phyloP scores from a whole-genome alignment of 2,888 invertebrate species.

The Globia sparganii region DNA sequence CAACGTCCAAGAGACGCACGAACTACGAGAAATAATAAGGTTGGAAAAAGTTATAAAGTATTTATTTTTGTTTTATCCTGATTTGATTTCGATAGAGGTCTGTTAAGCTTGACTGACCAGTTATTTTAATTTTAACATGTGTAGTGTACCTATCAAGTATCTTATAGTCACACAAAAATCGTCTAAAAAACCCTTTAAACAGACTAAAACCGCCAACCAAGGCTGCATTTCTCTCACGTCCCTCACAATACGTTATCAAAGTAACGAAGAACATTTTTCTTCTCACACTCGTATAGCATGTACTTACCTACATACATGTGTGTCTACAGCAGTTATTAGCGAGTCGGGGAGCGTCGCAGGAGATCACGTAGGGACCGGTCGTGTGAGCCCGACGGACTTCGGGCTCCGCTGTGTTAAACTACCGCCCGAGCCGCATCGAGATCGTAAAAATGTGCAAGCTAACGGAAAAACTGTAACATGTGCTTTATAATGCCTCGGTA shows the following conservation, averaged over 20 bases:
- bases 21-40: background rate
- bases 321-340: constrained; percentile 75
- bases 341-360: constrained; percentile 81
- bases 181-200: background rate
- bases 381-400: constrained; percentile 68
- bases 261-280: constrained; percentile 67
- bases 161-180: background rate
- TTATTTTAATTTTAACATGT: no score
- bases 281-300: constrained; percentile 47
- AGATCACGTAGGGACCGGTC: constrained; percentile 87
- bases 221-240: constrained; percentile 50
- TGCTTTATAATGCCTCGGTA: constrained; percentile 64
- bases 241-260: constrained; percentile 59
- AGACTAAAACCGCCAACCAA: constrained; percentile 25
- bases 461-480: constrained; percentile 79
- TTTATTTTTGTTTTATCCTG: background rate
- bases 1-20: background rate
- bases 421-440: constrained; percentile 65
- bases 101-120: no score
- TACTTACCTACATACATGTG: constrained; percentile 49
- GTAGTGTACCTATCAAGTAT: no score
- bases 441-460: constrained; percentile 85
- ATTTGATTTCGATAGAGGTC: no score
- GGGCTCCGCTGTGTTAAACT: constrained; percentile 61
- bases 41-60: background rate